A percentile compares a stretch with the other conserved stretches of the same genome.
These are phyloP conservation scores for Ptychodera flava DNA, from an alignment of 35 echinoderm and acorn worm species.

Conservation along the genomic window DNA sequence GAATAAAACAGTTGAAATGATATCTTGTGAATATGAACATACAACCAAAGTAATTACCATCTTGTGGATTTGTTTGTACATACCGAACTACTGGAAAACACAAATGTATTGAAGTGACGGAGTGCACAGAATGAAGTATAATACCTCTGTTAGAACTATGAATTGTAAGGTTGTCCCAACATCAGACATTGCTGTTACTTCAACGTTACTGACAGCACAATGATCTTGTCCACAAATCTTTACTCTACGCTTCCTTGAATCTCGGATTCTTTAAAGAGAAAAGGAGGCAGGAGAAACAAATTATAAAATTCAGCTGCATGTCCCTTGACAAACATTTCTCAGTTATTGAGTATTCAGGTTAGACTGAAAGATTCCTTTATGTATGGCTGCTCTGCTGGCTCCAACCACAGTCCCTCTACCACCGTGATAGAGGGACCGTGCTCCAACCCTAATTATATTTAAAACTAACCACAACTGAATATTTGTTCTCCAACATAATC, in stretches of 20 bases:
- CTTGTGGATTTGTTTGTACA: not conserved
- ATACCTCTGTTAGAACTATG: not conserved
- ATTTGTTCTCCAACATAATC: too few relatives aligned
- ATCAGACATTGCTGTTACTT: not conserved
- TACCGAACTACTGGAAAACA: too few relatives aligned
- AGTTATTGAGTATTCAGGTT: too few relatives aligned
- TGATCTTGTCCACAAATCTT: not conserved
- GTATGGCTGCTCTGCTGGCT: too few relatives aligned
- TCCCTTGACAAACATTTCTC: too few relatives aligned
- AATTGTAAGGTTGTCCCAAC: not conserved
- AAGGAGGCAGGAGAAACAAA: not conserved
- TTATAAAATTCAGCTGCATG: not conserved
- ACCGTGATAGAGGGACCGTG: too few relatives aligned
- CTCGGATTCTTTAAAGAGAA: not conserved
- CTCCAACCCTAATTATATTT: too few relatives aligned
- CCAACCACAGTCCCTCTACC: too few relatives aligned
- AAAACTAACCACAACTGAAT: too few relatives aligned
- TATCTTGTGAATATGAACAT: not conserved
- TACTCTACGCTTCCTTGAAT: not conserved
- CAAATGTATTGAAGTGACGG: too few relatives aligned
- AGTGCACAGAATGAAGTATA: not conserved
- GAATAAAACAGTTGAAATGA: not conserved
- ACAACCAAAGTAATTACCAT: not conserved
- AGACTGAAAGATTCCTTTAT: too few relatives aligned
- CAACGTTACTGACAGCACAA: not conserved